These are phyloP conservation scores for Epistrophe grossulariae DNA, from an alignment of 2,888 invertebrate genomes.

Conservation along the genomic window DNA sequence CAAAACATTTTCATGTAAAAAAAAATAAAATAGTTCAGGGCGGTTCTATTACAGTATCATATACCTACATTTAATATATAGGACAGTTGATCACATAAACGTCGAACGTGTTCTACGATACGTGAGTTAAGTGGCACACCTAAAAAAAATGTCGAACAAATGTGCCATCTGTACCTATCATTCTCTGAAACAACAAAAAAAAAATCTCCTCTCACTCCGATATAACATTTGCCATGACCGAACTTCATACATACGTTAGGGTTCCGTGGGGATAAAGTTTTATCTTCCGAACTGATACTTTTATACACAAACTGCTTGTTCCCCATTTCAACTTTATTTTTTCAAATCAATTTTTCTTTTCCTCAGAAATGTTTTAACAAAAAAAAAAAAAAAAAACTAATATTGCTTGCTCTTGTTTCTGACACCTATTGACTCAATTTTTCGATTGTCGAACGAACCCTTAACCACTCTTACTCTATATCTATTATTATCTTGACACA, in stretches of 20 bases:
- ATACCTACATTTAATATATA: no score
- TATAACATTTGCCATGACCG: no score
- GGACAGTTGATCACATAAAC: no score
- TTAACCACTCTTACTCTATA: slow-evolving; percentile 1
- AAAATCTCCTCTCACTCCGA: no score
- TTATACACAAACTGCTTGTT: background rate
- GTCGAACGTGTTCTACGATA: no score
- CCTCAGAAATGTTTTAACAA: background rate
- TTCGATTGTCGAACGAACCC: background rate
- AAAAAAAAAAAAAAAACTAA: background rate
- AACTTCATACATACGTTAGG: background rate
- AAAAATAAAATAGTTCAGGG: no score
- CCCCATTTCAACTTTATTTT: background rate
- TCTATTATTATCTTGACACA: background rate
- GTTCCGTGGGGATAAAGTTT: background rate
- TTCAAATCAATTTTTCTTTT: background rate
- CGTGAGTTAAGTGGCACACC: no score
- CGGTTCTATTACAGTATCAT: no score
- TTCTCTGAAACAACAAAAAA: no score
- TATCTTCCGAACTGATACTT: background rate
- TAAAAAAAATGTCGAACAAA: no score
- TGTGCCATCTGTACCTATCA: no score
- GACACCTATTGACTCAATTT: slow-evolving; percentile 10
- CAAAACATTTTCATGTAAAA: no score
- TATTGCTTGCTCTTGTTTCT: background rate